Evolutionary conservation across 2,888 invertebrate genomes (phyloP).

Genomic region (Melikaiella ostensackeni): DNA sequence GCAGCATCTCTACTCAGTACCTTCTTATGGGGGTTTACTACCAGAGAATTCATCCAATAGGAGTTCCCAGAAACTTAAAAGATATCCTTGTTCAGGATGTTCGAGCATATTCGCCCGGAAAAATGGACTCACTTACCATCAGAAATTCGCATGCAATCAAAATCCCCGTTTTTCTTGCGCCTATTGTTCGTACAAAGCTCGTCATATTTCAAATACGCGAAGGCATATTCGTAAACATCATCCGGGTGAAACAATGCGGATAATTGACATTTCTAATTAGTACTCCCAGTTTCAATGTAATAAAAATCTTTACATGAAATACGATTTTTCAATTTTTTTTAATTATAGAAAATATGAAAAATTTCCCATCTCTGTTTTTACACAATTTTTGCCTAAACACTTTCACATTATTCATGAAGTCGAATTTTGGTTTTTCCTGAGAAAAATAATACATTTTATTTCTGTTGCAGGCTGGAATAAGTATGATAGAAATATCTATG

Average conservation of each 20-base stretch:
- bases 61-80: background rate
- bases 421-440: background rate
- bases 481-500: background rate
- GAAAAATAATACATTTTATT: background rate
- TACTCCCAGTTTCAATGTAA: background rate
- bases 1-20: background rate
- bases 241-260: slow-evolving; percentile 61
- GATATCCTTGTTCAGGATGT: slow-evolving; percentile 10
- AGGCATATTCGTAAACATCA: slow-evolving; percentile 66
- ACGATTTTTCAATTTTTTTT: too few species aligned
- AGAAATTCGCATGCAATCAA: slow-evolving; percentile 55
- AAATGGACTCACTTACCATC: slow-evolving; percentile 65
- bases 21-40: background rate
- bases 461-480: background rate
- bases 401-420: background rate
- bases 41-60: background rate
- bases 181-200: slow-evolving; percentile 55
- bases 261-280: slow-evolving; percentile 63
- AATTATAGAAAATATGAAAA: background rate
- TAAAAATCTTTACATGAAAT: background rate
- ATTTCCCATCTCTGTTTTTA: background rate
- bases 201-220: slow-evolving; percentile 69
- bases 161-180: slow-evolving; percentile 51
- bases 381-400: background rate
- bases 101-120: slow-evolving; percentile 43